phyloP scores from a whole-genome alignment of 2,888 invertebrate genomes.

The Esperia sulphurella region DNA sequence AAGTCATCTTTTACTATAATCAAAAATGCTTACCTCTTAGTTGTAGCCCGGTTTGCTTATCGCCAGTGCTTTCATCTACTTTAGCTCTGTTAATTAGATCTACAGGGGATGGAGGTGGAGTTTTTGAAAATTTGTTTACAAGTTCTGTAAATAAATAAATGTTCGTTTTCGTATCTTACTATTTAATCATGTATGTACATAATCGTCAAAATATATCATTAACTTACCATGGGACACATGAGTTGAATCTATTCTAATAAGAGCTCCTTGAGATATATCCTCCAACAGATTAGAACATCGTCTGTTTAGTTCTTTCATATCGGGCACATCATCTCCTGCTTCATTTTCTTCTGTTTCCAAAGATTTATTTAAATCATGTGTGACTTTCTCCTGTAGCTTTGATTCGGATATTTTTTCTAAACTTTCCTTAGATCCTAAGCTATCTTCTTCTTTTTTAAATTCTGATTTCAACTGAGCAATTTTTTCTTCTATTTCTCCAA shows the following conservation, averaged over 20 bases:
- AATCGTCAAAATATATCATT: neutral
- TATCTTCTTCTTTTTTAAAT: conserved; percentile 42
- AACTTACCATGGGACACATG: conserved; percentile 68
- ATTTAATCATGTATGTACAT: too few species aligned
- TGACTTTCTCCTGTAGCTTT: conserved; percentile 20
- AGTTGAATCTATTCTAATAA: conserved; percentile 69
- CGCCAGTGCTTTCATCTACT: conserved; percentile 50
- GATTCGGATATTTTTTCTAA: conserved; percentile 9
- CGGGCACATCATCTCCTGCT: conserved; percentile 52
- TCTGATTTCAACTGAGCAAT: conserved; percentile 47
- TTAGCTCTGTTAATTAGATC: conserved; percentile 79
- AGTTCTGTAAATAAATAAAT: conserved; percentile 66
- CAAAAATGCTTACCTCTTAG: conserved; percentile 52
- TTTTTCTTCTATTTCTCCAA: conserved; percentile 48
- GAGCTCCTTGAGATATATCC: conserved; percentile 73
- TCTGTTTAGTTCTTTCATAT: conserved; percentile 70
- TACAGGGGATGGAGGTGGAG: conserved; percentile 85
- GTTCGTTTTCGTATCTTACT: too few species aligned
- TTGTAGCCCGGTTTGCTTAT: conserved; percentile 66
- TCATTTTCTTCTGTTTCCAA: conserved; percentile 16
- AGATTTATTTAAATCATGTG: conserved; percentile 25
- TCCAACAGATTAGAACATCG: conserved; percentile 73
- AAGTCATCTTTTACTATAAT: neutral
- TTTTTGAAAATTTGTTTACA: conserved; percentile 82
- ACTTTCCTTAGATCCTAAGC: conserved; percentile 10